Percentiles rank a stretch among this genome's conserved stretches.
phyloP scores from a whole-genome alignment of 2,888 invertebrate genomes.

The Hydraecia micacea region DNA sequence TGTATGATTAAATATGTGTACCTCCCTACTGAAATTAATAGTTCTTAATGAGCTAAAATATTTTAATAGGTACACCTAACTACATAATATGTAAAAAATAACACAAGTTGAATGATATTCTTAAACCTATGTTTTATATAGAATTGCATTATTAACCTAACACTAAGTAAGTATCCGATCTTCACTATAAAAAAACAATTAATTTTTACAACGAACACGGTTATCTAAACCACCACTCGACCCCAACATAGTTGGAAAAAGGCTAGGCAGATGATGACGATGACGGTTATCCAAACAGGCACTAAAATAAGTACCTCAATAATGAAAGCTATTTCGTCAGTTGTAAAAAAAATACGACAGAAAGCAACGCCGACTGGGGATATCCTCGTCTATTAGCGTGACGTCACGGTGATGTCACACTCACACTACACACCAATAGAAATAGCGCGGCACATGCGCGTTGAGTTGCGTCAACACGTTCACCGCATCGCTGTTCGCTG shows the following conservation, averaged over 20 bases:
- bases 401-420: conserved; percentile 89
- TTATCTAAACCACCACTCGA: not conserved
- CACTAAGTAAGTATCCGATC: not conserved
- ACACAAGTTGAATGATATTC: conserved; percentile 1
- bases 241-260: too few species aligned
- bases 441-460: conserved; percentile 87
- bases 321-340: conserved; percentile 48
- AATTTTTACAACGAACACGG: not conserved
- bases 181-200: not conserved
- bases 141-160: not conserved
- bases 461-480: conserved; percentile 86
- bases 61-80: not conserved
- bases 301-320: conserved; percentile 25
- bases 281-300: not conserved
- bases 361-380: conserved; percentile 77
- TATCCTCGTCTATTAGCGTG: conserved; percentile 86
- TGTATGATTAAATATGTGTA: conserved; percentile 17
- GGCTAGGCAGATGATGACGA: too few species aligned
- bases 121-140: not conserved
- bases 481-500: conserved; percentile 74
- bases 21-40: conserved; percentile 6
- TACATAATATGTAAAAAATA: not conserved
- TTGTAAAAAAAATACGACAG: conserved; percentile 54
- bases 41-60: not conserved
- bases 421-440: conserved; percentile 86